phyloP scores from a whole-genome alignment of 2,113 vertebrate genomes.

The Erinaceus europaeus region DNA sequence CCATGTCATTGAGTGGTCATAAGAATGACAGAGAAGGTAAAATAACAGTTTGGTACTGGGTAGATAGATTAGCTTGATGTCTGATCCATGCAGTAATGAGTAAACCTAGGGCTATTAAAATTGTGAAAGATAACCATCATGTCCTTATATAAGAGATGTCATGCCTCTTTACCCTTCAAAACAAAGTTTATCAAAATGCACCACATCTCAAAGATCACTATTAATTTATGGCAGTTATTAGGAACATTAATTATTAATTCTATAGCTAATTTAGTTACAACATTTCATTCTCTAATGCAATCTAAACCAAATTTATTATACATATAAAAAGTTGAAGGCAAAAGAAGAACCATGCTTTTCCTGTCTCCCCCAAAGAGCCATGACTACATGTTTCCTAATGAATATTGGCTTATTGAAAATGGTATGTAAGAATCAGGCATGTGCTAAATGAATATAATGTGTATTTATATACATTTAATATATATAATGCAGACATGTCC shows the following conservation, averaged over 20 bases:
- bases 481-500: not conserved
- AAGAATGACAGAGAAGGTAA: not conserved
- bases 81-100: not conserved
- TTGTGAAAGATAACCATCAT: too few species aligned
- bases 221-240: not conserved
- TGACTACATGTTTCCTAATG: not conserved
- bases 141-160: not conserved
- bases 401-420: not conserved
- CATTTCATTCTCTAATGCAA: not conserved
- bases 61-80: not conserved
- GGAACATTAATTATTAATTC: not conserved
- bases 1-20: not conserved
- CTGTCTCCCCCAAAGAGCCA: not conserved
- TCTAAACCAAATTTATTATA: not conserved
- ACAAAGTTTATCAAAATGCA: not conserved
- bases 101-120: too few species aligned
- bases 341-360: not conserved
- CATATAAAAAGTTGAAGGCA: not conserved
- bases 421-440: not conserved
- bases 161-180: not conserved
- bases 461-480: not conserved
- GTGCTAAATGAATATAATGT: not conserved
- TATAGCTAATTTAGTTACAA: not conserved
- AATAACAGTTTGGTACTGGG: not conserved
- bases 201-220: not conserved